Evolutionary conservation across 2,888 invertebrate genomes (phyloP), one percentile per base, ranked within the genome.

Genomic region (Dicyrtomina minuta): DNA sequence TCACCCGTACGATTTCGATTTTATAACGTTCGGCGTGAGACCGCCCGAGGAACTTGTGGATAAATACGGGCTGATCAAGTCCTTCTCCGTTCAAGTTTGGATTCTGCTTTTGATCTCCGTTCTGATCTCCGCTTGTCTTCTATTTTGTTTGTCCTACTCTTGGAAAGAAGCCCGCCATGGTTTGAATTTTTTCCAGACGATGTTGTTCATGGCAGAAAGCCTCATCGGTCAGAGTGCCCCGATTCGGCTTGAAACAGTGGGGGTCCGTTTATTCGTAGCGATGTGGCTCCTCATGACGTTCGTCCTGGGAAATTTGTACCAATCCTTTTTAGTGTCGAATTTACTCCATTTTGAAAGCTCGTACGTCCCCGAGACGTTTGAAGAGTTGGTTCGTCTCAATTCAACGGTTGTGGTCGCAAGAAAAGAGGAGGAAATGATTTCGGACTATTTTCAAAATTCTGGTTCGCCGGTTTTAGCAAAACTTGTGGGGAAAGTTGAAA

Each of bases 281-380:
- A 5, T 53, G 13, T 53, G 53, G 53, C 53, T 53, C 5, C 26
- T 53, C 3, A 53, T 53, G 53, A 13, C 53, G 5, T 53, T 53
- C 13, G 53, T 53, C 22, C 17, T 53, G 17, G 17, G 24, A 1
- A 53, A 53, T 22, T 24, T 53, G 5, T 53, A 53, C 22, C 53
- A 53, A 13, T 53, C 53, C 6, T 22, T 20, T 13, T 26, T 53
- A 13, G 53, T 53, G 4, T 22, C 22, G 5, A 53, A 24, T 53
- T 53, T 53, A 53, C 22, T 53, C 4, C 13, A 22, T 8, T 22
- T 24, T 8, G 13, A 53, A 24, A 24, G 5, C 22, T 13, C 13
- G 13, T 1, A 24, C 3, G 10, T 22, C 2, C 53, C 53, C 22
- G 22, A 53, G 22, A 53, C 22, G 4, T 22, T 53, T 53, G 53